phyloP scores from a whole-genome alignment of 92 coral and sea anemone species.

The Porites cylindrica region DNA sequence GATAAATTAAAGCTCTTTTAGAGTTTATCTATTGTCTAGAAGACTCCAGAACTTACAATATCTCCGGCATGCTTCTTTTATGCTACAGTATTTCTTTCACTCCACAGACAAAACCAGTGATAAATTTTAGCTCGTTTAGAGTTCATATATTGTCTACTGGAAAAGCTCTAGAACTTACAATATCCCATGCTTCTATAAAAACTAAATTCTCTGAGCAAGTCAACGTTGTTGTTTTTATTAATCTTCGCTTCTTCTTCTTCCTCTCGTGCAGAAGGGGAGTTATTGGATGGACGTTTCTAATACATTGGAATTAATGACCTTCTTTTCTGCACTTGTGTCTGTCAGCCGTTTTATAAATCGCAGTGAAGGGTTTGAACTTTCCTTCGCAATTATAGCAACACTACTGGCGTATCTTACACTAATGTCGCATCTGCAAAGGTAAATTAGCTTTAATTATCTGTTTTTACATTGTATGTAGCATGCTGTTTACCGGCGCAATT shows the following conservation, averaged over 20 bases:
- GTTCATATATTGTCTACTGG: too few relatives aligned
- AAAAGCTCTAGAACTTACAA: too few relatives aligned
- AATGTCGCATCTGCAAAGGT: conserved; percentile 72
- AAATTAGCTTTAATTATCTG: neutral
- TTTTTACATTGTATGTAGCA: neutral
- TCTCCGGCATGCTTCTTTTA: too few relatives aligned
- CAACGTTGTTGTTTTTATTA: neutral
- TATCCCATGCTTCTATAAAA: neutral
- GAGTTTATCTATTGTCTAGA: too few relatives aligned
- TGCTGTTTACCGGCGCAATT: neutral
- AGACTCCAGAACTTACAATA: too few relatives aligned
- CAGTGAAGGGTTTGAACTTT: conserved; percentile 1
- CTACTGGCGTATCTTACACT: conserved; percentile 59
- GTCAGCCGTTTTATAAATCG: conserved; percentile 15
- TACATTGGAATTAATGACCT: conserved; percentile 54
- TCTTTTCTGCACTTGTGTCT: conserved; percentile 48
- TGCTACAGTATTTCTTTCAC: too few relatives aligned
- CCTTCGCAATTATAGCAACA: conserved; percentile 52
- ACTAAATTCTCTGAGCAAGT: neutral
- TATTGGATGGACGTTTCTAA: conserved; percentile 64
- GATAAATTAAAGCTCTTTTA: too few relatives aligned
- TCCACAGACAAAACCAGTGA: too few relatives aligned
- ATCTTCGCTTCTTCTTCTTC: neutral
- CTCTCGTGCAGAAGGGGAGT: conserved; percentile 53
- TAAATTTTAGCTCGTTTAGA: too few relatives aligned